Base-by-base conservation (phyloP, 1,140 invertebrate species). In the Drosophila insularis region DNA sequence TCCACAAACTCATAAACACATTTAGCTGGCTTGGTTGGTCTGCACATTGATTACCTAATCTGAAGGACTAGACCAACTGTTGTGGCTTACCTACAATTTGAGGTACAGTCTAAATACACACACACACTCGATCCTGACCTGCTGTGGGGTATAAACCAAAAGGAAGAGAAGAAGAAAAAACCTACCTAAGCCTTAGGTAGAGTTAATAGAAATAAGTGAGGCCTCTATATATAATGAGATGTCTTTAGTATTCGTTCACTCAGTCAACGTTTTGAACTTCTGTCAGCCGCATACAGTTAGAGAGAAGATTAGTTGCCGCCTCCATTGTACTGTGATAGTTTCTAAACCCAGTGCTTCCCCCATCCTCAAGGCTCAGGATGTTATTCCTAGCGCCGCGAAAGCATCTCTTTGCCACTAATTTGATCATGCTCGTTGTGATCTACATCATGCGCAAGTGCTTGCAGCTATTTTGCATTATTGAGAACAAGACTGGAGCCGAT, bases 1-100 rank as follows among this genome's bases (percentile, higher is more conserved):
- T 82, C 75, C 72, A 68, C 72, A 74, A 87, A 89, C 81, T 87
- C 82, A 87, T 87, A 87, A 87, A 87, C 67, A 79, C 81, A 65
- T 80, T 75, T 80, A 66, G 56, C 35, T 43, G 50, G 14, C 14
- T 63, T 19, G 54, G 68, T 31, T 39, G 69, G 55, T 37, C 27
- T 27, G 46, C 43, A 8, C 14, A 19, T 21, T 21, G 43, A 50
- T 50, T 50, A 50, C 43, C 43, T 50, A 50, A 50, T 50, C 43
- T 50, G 13, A 19, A 50, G 17, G 43, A 50, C 43, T 50, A 50
- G 43, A 50, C n/a, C 43, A 50, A 50, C 17, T 50, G 43, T 11
- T 11, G 43, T 21, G 43, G 43, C 43, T 50, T 50, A 50, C 43
- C 43, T 50, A 50, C 43, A 21, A 50, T 50, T 3, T 43, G 40